Base-by-base conservation (phyloP, 1,140 invertebrate species). In the Oncopeltus fasciatus region DNA sequence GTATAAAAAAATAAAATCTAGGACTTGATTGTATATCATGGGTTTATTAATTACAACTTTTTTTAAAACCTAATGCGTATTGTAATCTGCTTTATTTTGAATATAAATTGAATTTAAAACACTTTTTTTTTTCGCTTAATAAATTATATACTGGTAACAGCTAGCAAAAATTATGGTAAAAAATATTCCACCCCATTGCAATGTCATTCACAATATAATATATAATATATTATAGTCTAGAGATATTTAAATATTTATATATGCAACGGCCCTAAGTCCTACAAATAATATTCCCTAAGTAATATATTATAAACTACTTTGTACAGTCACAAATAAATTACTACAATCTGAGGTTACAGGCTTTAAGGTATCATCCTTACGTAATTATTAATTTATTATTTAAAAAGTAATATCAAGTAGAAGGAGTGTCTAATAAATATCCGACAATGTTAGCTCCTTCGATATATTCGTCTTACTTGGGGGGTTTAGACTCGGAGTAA, bases 11-110 rank as follows among this genome's bases (percentile, higher is more conserved):
- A n/a, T n/a, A n/a, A n/a, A n/a, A n/a, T n/a, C n/a, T n/a, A n/a
- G n/a, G n/a, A n/a, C n/a, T n/a, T n/a, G n/a, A 61, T 61, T 61
- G 60, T 49, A 56, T 61, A 61, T 61, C 60, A 61, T 61, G 60
- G 60, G 60, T 61, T 61, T 61, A 61, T 61, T 60, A 60, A 49
- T 60, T 60, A 49, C 59, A 49, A 49, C 24, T 60, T 60, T 31
- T 58, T 60, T 60, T 60, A 21, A 47, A 59, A 59, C 33, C 57
- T 59, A 59, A 59, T 59, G 31, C 28, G 29, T 61, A 51, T 38
- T 24, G 43, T 28, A 38, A 61, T 29, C 28, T 49, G 46, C 49
- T 29, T 53, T 26, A 53, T 20, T 33, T 31, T 47, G 38, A 61
- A 27, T 20, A 31, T 47, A 21, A 61, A 61, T 20, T n/a, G 44